A percentile compares a stretch with the other conserved stretches of the same genome.
Conservation (phyloP, 2,113 vertebrate species). For the Brachionichthys hirsutus region DNA sequence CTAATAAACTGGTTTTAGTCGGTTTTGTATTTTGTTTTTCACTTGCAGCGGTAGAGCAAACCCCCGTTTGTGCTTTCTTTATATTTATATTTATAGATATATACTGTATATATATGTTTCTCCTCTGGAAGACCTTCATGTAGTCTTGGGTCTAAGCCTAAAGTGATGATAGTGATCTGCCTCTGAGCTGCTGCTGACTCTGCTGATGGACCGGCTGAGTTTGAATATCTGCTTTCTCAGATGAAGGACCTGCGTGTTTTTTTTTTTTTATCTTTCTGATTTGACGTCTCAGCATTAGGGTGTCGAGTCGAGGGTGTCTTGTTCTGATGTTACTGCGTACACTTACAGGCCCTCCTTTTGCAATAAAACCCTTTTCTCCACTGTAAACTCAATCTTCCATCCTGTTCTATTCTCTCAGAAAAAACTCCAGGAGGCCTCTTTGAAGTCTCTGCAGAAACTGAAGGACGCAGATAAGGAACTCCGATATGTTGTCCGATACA, state of each 20-base stretch:
- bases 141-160: too few species aligned
- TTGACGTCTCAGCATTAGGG: too few species aligned
- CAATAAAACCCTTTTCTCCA: slow-evolving; percentile 16
- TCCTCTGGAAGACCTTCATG: too few species aligned
- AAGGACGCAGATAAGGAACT: slow-evolving; percentile 75
- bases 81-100: too few species aligned
- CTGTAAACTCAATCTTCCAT: slow-evolving; percentile 36
- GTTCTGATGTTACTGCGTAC: slow-evolving; percentile 7
- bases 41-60: too few species aligned
- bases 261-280: too few species aligned
- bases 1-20: too few species aligned
- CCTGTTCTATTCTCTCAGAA: slow-evolving; percentile 61
- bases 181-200: background rate
- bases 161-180: too few species aligned
- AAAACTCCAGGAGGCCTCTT: slow-evolving; percentile 67
- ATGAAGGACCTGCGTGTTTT: background rate
- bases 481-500: slow-evolving; percentile 62
- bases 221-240: background rate
- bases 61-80: too few species aligned
- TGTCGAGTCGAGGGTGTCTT: too few species aligned
- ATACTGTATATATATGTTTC: too few species aligned
- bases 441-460: slow-evolving; percentile 67
- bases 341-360: slow-evolving; percentile 24
- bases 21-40: too few species aligned
- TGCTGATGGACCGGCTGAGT: background rate